These are phyloP conservation scores for Paracentrotus lividus DNA, from an alignment of 53 echinoderm and acorn worm genomes.

Conservation along the genomic window DNA sequence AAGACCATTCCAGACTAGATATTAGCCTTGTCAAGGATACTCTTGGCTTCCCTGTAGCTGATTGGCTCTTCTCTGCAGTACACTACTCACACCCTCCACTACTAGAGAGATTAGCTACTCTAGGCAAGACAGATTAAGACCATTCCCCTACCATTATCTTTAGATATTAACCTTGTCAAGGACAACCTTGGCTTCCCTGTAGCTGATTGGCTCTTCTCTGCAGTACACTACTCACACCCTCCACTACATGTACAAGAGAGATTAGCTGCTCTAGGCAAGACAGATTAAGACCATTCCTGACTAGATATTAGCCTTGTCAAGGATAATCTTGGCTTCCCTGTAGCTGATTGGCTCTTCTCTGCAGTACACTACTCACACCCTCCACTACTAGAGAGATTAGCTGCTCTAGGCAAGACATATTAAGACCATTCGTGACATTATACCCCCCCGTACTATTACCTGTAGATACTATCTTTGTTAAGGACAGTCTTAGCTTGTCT, in stretches of 20 bases:
- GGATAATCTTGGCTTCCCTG: constrained; percentile 96
- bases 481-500: constrained; percentile 95
- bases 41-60: too few relatives aligned
- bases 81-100: constrained; percentile 99
- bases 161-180: constrained; percentile 93
- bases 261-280: constrained; percentile 88
- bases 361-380: constrained; percentile 98
- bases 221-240: constrained; percentile 98
- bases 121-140: too few relatives aligned
- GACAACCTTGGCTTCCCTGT: constrained; percentile 98
- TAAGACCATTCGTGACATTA: too few relatives aligned
- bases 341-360: constrained; percentile 96
- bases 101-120: constrained; percentile 73
- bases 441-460: too few relatives aligned
- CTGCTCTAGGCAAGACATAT: constrained; percentile 86
- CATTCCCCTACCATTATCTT: too few relatives aligned
- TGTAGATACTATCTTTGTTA: constrained; percentile 94
- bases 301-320: constrained; percentile 96
- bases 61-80: constrained; percentile 91
- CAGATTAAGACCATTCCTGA: too few relatives aligned
- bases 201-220: constrained; percentile 96
- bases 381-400: constrained; percentile 91
- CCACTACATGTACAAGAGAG: constrained; percentile 95
- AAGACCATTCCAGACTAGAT: too few relatives aligned
- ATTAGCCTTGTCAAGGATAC: constrained; percentile 73